Conservation (phyloP, 2,888 invertebrate genomes). For the Xanthia togata region DNA sequence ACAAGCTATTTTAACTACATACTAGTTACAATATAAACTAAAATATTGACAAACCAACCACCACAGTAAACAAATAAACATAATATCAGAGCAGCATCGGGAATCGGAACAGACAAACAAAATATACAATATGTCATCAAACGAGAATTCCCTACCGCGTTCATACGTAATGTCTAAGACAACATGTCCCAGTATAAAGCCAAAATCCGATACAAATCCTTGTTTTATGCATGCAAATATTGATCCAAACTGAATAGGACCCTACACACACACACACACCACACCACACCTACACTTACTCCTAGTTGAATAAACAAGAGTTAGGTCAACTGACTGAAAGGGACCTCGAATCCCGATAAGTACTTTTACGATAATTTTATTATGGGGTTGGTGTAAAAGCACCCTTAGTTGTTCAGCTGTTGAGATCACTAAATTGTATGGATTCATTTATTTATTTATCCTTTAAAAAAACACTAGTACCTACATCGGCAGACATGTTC, state of each 20-base stretch:
- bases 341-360: slow-evolving; percentile 24
- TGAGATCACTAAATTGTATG: slow-evolving; percentile 5
- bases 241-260: slow-evolving; percentile 32
- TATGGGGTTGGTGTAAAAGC: slow-evolving; percentile 11
- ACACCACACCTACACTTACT: slow-evolving; percentile 27
- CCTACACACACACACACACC: slow-evolving; percentile 27
- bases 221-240: slow-evolving; percentile 58
- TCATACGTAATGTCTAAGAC: slow-evolving; percentile 47
- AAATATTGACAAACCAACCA: slow-evolving; percentile 3
- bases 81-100: slow-evolving; percentile 20
- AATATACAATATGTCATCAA: slow-evolving; percentile 44
- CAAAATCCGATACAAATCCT: slow-evolving; percentile 58
- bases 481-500: background rate
- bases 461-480: background rate
- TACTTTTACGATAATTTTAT: slow-evolving; percentile 23
- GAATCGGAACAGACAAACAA: slow-evolving; percentile 43
- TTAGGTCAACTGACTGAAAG: slow-evolving; percentile 30
- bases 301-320: slow-evolving; percentile 38
- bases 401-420: slow-evolving; percentile 15
- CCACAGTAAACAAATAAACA: slow-evolving; percentile 35
- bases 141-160: slow-evolving; percentile 42
- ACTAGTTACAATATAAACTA: background rate
- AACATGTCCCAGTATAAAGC: slow-evolving; percentile 37
- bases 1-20: background rate
- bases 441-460: slow-evolving; percentile 15